Base-by-base conservation (phyloP, 2,113 vertebrate species). In the Ageneiosus marmoratus region DNA sequence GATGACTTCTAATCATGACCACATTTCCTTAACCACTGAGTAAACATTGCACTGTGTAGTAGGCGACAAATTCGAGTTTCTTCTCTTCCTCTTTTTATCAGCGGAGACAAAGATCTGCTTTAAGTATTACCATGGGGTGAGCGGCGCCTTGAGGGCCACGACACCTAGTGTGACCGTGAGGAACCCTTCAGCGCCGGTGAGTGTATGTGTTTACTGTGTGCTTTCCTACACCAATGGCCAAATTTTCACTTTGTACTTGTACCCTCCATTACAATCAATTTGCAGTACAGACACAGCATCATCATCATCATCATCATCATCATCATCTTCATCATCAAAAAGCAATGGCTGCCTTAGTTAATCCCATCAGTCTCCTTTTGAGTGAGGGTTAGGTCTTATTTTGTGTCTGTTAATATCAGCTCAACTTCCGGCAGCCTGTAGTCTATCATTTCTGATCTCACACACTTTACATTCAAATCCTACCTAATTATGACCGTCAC, bases 51-150 rank as follows among this genome's bases (percentile, higher is more conserved):
- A 11, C 29, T 32, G 29, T 9, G 18, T 4, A 27, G 24, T n/a
- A 48, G 12, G 13, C 5, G 20, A 5, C 10, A 5, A 51, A 70
- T 55, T 62, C 62, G 65, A 41, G 41, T 34, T 12, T 34, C 63
- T 80, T 86, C 81, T 88, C 27, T 37, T 86, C 51, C 91, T 67
- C 90, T 93, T 16, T 2, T 55, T 81, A 86, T 79, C 88, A 97
- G 96, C 93, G 85, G 96, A 97, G 94, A 97, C 96, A 48, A 97
- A 97, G 92, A 95, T 97, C 91, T 96, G 96, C 91, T 97, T 97
- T 91, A 97, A 97, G 89, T 97, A 97, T 86, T 97, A 96, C 91
- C 96, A 97, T 11, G 96, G 96, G 0, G 93, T 96, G 77, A 97
- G 94, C 1, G 96, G 96, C 77, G 96, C 95, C 0, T 88, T 97